A percentile compares a stretch with the other conserved stretches of the same genome.
Evolutionary conservation across 2,113 vertebrate species (phyloP).

Genomic region (Talpa occidentalis): DNA sequence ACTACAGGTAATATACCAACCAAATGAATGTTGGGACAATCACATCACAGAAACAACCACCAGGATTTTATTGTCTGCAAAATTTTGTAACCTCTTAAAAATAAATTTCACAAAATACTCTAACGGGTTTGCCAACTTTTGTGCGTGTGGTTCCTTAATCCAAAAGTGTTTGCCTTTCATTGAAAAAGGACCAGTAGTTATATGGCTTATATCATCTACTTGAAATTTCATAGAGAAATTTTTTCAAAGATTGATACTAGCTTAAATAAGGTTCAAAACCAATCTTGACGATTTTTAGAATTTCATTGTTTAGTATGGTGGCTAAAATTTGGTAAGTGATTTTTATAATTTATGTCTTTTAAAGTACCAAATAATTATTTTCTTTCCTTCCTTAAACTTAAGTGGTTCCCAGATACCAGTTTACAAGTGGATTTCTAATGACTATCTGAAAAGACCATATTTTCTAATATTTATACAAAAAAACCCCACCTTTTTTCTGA

Average conservation of each 20-base stretch:
- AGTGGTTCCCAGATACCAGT: background rate
- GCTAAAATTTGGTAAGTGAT: conserved; percentile 41
- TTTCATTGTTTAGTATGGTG: background rate
- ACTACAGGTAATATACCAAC: background rate
- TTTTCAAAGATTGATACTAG: background rate
- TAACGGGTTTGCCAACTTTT: background rate
- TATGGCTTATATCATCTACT: background rate
- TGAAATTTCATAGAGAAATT: background rate
- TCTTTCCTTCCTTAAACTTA: background rate
- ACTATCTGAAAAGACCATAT: background rate
- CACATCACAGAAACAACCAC: background rate
- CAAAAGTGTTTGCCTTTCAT: background rate
- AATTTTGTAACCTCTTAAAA: background rate
- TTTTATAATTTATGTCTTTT: conserved; percentile 18
- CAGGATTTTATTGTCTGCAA: background rate
- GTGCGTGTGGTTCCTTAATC: background rate
- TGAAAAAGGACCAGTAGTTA: background rate
- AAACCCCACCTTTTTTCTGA: background rate
- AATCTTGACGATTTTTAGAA: background rate
- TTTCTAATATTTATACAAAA: conserved; percentile 13
- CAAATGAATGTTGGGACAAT: background rate
- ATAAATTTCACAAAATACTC: background rate
- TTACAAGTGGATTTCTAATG: background rate
- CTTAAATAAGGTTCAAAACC: conserved; percentile 24
- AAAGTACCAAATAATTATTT: background rate